Percentiles rank a stretch among this genome's conserved stretches.
phyloP scores from a whole-genome alignment of 2,797 vertebrate species.

The Coregonus ussuriensis region DNA sequence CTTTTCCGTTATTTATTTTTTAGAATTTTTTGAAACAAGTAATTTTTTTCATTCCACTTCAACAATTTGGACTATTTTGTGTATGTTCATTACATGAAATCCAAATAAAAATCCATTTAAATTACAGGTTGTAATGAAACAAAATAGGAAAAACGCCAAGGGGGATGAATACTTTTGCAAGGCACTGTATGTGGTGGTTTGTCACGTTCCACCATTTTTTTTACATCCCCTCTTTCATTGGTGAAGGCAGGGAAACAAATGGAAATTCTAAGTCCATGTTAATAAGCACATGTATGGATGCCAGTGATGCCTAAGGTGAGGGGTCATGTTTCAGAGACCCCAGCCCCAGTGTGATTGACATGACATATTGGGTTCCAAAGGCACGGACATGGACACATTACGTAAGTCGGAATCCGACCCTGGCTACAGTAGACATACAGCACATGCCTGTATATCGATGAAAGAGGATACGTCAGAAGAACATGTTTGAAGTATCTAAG shows the following conservation, averaged over 20 bases:
- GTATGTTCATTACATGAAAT: too few species aligned
- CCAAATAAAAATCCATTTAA: too few species aligned
- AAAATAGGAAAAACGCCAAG: too few species aligned
- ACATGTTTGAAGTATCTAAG: background rate
- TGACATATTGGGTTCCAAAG: slow-evolving; percentile 4
- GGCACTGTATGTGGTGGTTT: background rate
- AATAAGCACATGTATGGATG: slow-evolving; percentile 30
- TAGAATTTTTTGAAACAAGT: too few species aligned
- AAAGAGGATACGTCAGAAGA: background rate
- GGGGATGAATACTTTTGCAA: too few species aligned
- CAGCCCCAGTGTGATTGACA: background rate
- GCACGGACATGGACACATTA: background rate
- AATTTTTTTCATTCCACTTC: too few species aligned
- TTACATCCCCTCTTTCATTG: slow-evolving; percentile 4
- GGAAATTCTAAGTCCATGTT: slow-evolving; percentile 27
- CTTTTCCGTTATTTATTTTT: too few species aligned
- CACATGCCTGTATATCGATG: background rate
- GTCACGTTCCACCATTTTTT: background rate
- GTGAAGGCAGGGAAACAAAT: slow-evolving; percentile 29
- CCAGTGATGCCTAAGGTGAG: slow-evolving; percentile 16
- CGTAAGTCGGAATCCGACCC: background rate
- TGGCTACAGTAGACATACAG: background rate
- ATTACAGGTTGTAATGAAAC: too few species aligned
- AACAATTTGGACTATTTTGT: too few species aligned
- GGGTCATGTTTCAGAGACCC: background rate